Evolutionary conservation across 2,888 invertebrate species (phyloP).

Genomic region (Oligia latruncula): DNA sequence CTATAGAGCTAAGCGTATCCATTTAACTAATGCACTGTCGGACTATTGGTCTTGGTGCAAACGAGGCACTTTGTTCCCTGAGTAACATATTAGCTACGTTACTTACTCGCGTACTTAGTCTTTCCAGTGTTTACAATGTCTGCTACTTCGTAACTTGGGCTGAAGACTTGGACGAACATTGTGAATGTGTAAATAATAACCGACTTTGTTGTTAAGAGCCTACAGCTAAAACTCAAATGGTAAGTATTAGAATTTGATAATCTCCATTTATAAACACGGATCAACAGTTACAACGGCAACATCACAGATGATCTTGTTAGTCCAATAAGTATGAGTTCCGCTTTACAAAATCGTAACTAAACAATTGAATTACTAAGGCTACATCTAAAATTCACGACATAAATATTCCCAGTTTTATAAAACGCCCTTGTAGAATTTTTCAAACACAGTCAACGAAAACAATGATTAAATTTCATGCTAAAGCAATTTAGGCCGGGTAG

Average conservation of each 20-base stretch:
- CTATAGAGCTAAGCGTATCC: slow-evolving; percentile 84
- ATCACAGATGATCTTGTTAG: no score
- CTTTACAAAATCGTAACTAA: background rate
- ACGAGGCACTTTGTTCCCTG: slow-evolving; percentile 86
- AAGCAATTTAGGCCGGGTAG: slow-evolving; percentile 76
- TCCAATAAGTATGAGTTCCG: background rate
- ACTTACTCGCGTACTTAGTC: slow-evolving; percentile 69
- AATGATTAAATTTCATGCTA: slow-evolving; percentile 72
- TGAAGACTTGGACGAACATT: slow-evolving; percentile 34
- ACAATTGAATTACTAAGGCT: background rate
- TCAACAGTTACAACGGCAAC: background rate
- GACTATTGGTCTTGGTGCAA: slow-evolving; percentile 88
- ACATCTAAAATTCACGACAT: background rate
- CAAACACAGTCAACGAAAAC: slow-evolving; percentile 40
- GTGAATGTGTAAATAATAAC: slow-evolving; percentile 34
- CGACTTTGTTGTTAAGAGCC: background rate
- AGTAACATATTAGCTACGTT: slow-evolving; percentile 83
- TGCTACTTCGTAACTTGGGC: slow-evolving; percentile 51
- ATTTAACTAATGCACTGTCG: slow-evolving; percentile 89
- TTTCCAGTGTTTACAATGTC: slow-evolving; percentile 69
- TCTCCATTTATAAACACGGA: background rate
- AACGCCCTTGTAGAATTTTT: slow-evolving; percentile 10
- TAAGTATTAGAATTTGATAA: background rate
- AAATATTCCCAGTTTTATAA: background rate
- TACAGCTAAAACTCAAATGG: slow-evolving; percentile 2